Evolutionary conservation across 2,888 invertebrate genomes (phyloP).

Genomic region (Platerodrilus igneus): DNA sequence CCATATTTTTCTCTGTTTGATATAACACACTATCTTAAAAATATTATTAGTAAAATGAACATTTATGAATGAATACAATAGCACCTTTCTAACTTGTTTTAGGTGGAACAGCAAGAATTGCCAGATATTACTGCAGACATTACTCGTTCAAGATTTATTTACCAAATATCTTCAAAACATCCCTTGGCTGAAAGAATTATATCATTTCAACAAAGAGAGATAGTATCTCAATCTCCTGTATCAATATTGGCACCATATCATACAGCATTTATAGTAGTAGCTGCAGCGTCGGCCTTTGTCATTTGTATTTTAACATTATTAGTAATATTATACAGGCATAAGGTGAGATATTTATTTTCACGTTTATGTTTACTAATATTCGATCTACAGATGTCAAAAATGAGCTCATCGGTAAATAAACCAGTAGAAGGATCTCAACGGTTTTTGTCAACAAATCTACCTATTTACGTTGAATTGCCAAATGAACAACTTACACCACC

Average conservation of each 20-base stretch:
- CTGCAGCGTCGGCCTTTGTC: constrained; percentile 73
- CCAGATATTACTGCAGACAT: constrained; percentile 57
- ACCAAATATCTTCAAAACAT: constrained; percentile 47
- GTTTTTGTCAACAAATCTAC: constrained; percentile 60
- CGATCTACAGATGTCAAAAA: constrained; percentile 44
- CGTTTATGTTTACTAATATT: constrained; percentile 1
- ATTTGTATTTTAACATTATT: constrained; percentile 72
- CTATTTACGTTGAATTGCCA: constrained; percentile 65
- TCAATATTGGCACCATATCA: constrained; percentile 69
- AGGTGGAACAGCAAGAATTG: constrained; percentile 51
- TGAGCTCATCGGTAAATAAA: constrained; percentile 51
- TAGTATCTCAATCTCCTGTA: constrained; percentile 62
- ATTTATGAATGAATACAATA: too few species aligned
- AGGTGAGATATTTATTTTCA: constrained; percentile 41
- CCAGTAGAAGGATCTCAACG: constrained; percentile 49
- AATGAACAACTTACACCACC: constrained; percentile 51
- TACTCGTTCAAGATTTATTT: constrained; percentile 60
- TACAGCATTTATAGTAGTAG: constrained; percentile 70
- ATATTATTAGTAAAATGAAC: too few species aligned
- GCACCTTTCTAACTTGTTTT: constrained; percentile 27
- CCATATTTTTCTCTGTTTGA: too few species aligned
- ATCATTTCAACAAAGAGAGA: constrained; percentile 62
- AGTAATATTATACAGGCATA: constrained; percentile 68
- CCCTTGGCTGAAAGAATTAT: constrained; percentile 44
- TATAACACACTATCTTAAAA: too few species aligned